Evolutionary conservation across 2,888 invertebrate genomes (phyloP).

Genomic region (Isoperla grammatica): DNA sequence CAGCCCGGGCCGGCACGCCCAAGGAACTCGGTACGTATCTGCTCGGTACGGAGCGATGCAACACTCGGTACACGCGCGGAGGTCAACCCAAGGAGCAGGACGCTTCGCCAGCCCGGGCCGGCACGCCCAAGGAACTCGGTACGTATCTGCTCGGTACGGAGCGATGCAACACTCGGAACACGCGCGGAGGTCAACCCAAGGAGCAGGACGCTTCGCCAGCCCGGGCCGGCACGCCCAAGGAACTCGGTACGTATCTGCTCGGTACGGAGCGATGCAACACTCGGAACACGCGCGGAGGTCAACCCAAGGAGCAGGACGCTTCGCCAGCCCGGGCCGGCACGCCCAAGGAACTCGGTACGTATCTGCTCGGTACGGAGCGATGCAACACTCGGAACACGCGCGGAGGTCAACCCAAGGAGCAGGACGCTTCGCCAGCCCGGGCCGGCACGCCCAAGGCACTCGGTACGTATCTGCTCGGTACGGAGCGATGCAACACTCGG

Average conservation of each 20-base stretch:
- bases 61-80: constrained; percentile 79
- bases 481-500: too few species aligned
- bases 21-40: constrained; percentile 38
- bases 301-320: too few species aligned
- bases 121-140: constrained; percentile 40
- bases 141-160: constrained; percentile 61
- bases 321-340: too few species aligned
- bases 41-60: constrained; percentile 82
- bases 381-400: too few species aligned
- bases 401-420: too few species aligned
- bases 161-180: constrained; percentile 84
- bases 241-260: constrained; percentile 37
- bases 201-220: constrained; percentile 31
- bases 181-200: constrained; percentile 57
- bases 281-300: too few species aligned
- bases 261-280: too few species aligned
- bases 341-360: too few species aligned
- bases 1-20: constrained; percentile 36
- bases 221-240: constrained; percentile 38
- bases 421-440: too few species aligned
- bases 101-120: constrained; percentile 32
- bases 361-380: too few species aligned
- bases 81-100: constrained; percentile 43
- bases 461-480: too few species aligned
- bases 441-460: too few species aligned